Percentiles rank a stretch among this genome's conserved stretches.
Evolutionary conservation across 2,888 invertebrate genomes (phyloP).

Genomic region (Cordilura impudica): DNA sequence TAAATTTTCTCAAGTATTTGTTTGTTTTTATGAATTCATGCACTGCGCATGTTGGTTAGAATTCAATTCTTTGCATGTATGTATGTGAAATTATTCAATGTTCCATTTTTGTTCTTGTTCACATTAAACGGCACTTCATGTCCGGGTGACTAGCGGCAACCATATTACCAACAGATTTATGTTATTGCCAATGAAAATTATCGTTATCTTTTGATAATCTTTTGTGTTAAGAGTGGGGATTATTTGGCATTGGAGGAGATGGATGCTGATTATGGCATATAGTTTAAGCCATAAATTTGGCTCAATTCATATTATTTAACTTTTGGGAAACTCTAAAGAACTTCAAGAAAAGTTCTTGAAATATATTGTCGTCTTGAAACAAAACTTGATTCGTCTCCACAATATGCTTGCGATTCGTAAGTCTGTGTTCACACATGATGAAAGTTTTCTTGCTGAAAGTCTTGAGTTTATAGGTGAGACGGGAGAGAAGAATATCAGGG

Average conservation of each 20-base stretch:
- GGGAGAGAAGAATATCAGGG: too few species aligned
- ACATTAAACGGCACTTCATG: constrained; percentile 67
- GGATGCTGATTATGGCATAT: constrained; percentile 39
- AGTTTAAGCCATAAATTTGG: constrained; percentile 44
- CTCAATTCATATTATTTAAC: constrained; percentile 1
- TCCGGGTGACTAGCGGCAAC: constrained; percentile 62
- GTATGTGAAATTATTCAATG: not conserved
- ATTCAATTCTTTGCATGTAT: not conserved
- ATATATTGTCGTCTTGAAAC: constrained; percentile 8
- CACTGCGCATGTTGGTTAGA: constrained; percentile 1
- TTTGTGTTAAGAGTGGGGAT: constrained; percentile 7
- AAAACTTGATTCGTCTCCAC: constrained; percentile 54
- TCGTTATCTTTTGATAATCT: constrained; percentile 35
- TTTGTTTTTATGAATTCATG: not conserved
- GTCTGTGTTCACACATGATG: too few species aligned
- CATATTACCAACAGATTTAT: constrained; percentile 37
- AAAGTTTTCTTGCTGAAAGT: too few species aligned
- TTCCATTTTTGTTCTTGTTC: constrained; percentile 53
- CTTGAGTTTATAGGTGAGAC: too few species aligned
- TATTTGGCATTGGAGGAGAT: constrained; percentile 25
- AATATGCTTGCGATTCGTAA: too few species aligned
- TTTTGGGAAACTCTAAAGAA: not conserved
- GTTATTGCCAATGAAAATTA: constrained; percentile 31
- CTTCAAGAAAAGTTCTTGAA: constrained; percentile 2
- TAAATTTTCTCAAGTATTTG: too few species aligned